phyloP scores from a whole-genome alignment of 2,113 vertebrate genomes.

The Shinisaurus crocodilurus region DNA sequence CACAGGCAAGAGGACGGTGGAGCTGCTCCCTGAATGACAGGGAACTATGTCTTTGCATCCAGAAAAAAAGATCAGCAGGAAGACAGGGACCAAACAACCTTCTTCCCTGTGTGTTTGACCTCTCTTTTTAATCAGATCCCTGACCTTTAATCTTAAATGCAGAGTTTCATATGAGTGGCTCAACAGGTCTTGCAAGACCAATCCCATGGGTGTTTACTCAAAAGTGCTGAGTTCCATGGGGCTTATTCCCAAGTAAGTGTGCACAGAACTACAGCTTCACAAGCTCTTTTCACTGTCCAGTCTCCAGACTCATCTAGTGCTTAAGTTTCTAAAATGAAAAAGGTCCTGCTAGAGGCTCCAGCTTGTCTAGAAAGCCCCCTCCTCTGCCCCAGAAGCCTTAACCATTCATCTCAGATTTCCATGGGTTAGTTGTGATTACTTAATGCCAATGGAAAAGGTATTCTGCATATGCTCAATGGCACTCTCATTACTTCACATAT shows the following conservation, averaged over 20 bases:
- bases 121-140: constrained; percentile 32
- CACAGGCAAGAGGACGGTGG: too few species aligned
- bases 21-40: neutral
- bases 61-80: neutral
- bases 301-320: neutral
- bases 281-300: neutral
- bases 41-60: neutral
- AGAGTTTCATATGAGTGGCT: neutral
- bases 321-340: neutral
- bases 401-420: neutral
- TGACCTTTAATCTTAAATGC: neutral
- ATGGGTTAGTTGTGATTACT: neutral
- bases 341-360: neutral
- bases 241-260: neutral
- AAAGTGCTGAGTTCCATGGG: neutral
- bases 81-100: neutral
- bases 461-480: neutral
- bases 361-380: too few species aligned
- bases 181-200: neutral
- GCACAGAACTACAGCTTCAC: neutral
- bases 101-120: neutral
- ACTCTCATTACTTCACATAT: neutral
- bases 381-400: neutral
- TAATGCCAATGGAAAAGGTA: neutral
- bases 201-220: neutral